Evolutionary conservation across 1,140 invertebrate species (phyloP).

Genomic region (Semibalanus balanoides): DNA sequence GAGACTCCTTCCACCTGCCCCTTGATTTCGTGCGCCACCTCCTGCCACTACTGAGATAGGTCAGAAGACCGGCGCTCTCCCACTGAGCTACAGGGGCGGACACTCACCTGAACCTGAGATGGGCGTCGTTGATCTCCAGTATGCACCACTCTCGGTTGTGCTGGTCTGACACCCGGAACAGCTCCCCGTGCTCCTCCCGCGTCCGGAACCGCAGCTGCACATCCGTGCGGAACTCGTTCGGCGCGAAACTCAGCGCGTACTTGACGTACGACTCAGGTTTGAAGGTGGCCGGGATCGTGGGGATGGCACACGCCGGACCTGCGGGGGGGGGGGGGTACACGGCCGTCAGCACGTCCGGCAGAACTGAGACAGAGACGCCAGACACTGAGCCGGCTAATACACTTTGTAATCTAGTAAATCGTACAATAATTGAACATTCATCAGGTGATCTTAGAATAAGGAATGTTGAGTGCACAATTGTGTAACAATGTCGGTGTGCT

Average conservation of each 20-base stretch:
- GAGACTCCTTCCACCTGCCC: too few relatives aligned
- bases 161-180: slow-evolving; percentile 83
- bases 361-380: too few relatives aligned
- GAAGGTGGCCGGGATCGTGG: slow-evolving; percentile 75
- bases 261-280: slow-evolving; percentile 85
- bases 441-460: too few relatives aligned
- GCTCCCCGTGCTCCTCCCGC: slow-evolving; percentile 74
- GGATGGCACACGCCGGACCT: slow-evolving; percentile 60
- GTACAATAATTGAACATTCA: too few relatives aligned
- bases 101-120: slow-evolving; percentile 60
- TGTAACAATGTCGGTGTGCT: too few relatives aligned
- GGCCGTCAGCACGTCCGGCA: background rate
- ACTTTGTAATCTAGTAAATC: too few relatives aligned
- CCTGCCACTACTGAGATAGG: too few relatives aligned
- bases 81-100: too few relatives aligned
- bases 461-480: too few relatives aligned
- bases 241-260: slow-evolving; percentile 86
- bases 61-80: too few relatives aligned
- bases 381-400: too few relatives aligned
- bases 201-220: slow-evolving; percentile 86
- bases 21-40: too few relatives aligned
- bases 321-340: background rate
- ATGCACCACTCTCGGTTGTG: slow-evolving; percentile 90
- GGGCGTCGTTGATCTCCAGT: slow-evolving; percentile 79
- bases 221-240: slow-evolving; percentile 77